Base-by-base conservation (phyloP, 2,888 invertebrate genomes). In the Metellina segmentata region DNA sequence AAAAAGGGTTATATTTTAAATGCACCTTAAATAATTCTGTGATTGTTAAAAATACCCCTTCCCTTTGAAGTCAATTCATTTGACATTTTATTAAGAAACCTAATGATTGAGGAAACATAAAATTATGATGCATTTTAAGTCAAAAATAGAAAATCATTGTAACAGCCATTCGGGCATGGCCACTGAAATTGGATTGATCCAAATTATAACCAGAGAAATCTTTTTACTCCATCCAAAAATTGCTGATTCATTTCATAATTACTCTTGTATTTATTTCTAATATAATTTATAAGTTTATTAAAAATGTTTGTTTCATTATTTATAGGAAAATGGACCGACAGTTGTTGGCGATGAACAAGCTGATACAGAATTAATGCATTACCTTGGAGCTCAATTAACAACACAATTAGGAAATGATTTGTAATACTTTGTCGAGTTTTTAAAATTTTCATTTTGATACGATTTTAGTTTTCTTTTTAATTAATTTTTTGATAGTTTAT, bases 341-440 rank as follows among this genome's bases (percentile, higher is more conserved):
- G 94, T 94, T 87, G 95, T 95, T 49, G 95, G 95, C 52, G 95
- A 95, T 94, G 94, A 94, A 92, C 93, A 94, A 93, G 94, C 94
- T 93, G 94, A 95, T 90, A 93, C 94, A 9, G 94, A 94, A 49
- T 92, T 95, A 8, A 95, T 95, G 95, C 93, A 94, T 52, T 94
- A 94, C 93, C 94, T 95, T 51, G 94, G 94, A 77, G 95, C 95
- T 11, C 91, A 90, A 19, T 92, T 94, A 19, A 93, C 94, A 6
- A 94, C 94, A 79, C 93, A 94, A 71, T 93, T 95, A 16, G 95
- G 95, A 89, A 95, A 95, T 93, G 94, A 94, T 93, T 95, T 92
- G 93, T 93, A 90, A 87, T 85, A 20, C 34, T 34, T 34, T 34
- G 34, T 34, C 34, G 4, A 34, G 34, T 34, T 34, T 34, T 34